Evolutionary conservation across 1,140 invertebrate genomes (phyloP).

Genomic region (Pseudomyrmex flavicornis): DNA sequence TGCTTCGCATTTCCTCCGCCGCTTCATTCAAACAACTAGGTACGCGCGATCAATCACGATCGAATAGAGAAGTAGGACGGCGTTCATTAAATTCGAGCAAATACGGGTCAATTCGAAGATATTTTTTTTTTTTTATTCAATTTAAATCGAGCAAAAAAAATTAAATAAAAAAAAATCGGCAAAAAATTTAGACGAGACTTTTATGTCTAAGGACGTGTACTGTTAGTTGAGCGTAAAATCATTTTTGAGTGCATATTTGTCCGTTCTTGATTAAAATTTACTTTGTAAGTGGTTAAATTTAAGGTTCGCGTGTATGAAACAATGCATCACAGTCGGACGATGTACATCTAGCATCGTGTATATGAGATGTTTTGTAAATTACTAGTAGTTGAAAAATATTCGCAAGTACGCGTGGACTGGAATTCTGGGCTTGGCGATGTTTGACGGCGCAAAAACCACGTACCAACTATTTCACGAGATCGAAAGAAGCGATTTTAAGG

Average conservation of each 20-base stretch:
- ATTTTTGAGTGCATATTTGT: neutral
- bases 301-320: neutral
- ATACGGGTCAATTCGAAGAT: neutral
- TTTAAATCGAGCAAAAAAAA: no score
- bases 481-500: slow-evolving; percentile 29
- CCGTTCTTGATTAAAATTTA: neutral
- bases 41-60: neutral
- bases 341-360: neutral
- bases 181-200: no score
- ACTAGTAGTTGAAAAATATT: slow-evolving; percentile 12
- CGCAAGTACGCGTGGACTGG: neutral
- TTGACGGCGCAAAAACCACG: neutral
- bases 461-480: neutral
- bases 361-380: neutral
- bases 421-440: neutral
- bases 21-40: neutral
- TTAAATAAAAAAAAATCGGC: no score
- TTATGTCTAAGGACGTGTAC: no score
- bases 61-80: neutral
- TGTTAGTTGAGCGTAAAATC: no score
- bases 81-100: neutral
- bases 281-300: slow-evolving; percentile 21
- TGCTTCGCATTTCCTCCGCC: neutral
- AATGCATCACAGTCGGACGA: neutral
- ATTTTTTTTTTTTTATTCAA: no score